Evolutionary conservation across 2,113 vertebrate species (phyloP).

Genomic region (Caranx ignobilis): DNA sequence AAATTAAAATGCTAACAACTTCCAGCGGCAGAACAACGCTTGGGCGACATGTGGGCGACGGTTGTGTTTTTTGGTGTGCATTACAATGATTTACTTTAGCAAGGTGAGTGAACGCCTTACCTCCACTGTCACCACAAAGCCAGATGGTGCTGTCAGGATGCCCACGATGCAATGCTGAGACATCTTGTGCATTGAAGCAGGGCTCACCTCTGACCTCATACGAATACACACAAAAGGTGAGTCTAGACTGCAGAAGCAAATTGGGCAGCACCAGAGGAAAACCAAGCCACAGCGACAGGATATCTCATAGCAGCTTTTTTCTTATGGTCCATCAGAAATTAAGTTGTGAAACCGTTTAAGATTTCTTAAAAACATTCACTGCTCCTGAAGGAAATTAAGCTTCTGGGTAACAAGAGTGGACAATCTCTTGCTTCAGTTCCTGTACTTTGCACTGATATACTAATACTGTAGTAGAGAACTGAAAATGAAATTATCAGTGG

Average conservation of each 20-base stretch:
- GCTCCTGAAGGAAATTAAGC: too few species aligned
- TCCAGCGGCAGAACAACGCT: background rate
- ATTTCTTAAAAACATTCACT: too few species aligned
- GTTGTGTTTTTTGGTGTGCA: slow-evolving; percentile 14
- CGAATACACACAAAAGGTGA: slow-evolving; percentile 23
- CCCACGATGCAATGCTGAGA: slow-evolving; percentile 6
- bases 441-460: too few species aligned
- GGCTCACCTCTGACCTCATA: slow-evolving; percentile 42
- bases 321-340: too few species aligned
- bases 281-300: too few species aligned
- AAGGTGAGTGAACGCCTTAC: slow-evolving; percentile 22
- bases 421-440: too few species aligned
- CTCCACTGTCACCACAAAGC: slow-evolving; percentile 21
- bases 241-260: background rate
- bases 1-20: background rate
- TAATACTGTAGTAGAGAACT: background rate
- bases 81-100: background rate
- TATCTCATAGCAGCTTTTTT: too few species aligned
- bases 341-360: too few species aligned
- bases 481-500: too few species aligned
- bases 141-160: slow-evolving; percentile 59
- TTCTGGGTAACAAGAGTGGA: too few species aligned
- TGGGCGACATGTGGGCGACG: background rate
- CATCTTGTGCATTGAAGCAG: slow-evolving; percentile 30
- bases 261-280: too few species aligned